Conservation (phyloP, 2,797 vertebrate species). For the Paramormyrops hopkinsi region DNA sequence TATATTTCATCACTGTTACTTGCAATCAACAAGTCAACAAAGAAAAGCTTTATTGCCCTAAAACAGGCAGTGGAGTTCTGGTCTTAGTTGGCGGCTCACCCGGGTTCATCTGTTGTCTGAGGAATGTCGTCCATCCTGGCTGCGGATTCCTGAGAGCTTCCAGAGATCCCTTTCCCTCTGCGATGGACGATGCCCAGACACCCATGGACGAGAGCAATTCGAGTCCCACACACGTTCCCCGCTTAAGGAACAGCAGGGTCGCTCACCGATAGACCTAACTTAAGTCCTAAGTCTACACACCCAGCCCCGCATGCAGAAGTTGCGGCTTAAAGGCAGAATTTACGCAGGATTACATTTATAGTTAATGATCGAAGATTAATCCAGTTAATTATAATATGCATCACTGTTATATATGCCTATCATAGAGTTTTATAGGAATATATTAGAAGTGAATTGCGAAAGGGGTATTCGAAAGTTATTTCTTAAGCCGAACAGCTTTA, state of each 20-base stretch:
- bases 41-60: background rate
- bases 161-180: background rate
- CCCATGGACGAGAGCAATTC: background rate
- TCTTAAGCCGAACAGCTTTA: background rate
- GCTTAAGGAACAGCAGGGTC: background rate
- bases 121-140: slow-evolving; percentile 1
- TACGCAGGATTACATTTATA: background rate
- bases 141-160: background rate
- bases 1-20: background rate
- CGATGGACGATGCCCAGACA: background rate
- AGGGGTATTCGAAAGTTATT: background rate
- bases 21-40: background rate
- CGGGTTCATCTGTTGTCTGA: background rate
- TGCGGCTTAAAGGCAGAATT: background rate
- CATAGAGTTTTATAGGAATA: background rate
- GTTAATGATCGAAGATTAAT: background rate
- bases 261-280: background rate
- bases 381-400: background rate
- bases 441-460: background rate
- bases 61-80: background rate
- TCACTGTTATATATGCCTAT: background rate
- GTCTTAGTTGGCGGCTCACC: background rate
- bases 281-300: background rate
- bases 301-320: background rate
- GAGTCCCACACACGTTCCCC: background rate